Percentiles rank a stretch among this genome's conserved stretches.
Conservation (phyloP, 1,140 invertebrate genomes). For the Diorhabda sublineata region DNA sequence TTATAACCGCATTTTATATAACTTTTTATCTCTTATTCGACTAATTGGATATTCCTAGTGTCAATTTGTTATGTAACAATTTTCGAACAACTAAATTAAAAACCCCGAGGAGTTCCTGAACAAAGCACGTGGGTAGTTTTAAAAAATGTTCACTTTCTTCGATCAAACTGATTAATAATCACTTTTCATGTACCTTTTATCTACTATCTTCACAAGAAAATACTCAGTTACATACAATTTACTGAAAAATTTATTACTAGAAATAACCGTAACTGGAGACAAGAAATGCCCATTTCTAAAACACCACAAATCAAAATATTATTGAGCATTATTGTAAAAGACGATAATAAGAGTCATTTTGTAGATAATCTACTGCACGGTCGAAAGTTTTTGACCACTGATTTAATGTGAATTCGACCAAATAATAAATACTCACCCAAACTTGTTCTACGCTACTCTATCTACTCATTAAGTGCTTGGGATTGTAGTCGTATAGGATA, state of each 20-base stretch:
- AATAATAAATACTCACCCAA: constrained; percentile 34
- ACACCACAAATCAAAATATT: constrained; percentile 18
- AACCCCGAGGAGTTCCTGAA: background rate
- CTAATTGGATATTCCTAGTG: background rate
- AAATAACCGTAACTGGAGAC: background rate
- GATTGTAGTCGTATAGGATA: constrained; percentile 5
- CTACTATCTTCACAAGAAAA: background rate
- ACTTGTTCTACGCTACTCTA: constrained; percentile 36
- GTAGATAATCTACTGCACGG: constrained; percentile 26
- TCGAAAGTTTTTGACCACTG: constrained; percentile 23
- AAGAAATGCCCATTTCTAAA: constrained; percentile 5
- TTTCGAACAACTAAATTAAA: background rate
- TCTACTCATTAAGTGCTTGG: constrained; percentile 30
- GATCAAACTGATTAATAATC: background rate
- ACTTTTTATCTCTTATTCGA: too few relatives aligned
- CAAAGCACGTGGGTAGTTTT: background rate
- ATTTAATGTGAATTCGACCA: constrained; percentile 31
- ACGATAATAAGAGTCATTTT: constrained; percentile 28
- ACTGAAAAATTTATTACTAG: background rate
- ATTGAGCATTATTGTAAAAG: constrained; percentile 16
- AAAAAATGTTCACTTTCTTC: background rate
- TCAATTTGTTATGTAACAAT: background rate
- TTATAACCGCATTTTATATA: background rate
- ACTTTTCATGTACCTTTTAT: background rate
- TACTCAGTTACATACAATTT: background rate